phyloP scores from a whole-genome alignment of 2,888 invertebrate genomes.

The Tanytarsus gracilentus region DNA sequence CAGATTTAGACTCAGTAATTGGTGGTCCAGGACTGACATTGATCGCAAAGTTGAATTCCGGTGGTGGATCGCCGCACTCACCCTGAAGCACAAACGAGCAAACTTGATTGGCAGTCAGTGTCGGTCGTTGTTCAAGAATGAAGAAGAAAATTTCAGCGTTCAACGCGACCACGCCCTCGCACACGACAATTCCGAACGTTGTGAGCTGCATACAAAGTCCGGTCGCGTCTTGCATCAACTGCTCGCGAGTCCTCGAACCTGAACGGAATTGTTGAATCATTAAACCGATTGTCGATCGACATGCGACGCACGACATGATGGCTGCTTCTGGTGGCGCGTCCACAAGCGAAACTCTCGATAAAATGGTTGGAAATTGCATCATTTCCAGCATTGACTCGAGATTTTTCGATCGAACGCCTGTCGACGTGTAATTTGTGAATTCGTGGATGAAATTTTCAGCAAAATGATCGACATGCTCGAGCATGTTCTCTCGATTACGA shows the following conservation, averaged over 20 bases:
- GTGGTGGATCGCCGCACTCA: constrained; percentile 35
- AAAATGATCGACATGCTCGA: neutral
- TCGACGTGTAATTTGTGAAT: neutral
- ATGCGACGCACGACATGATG: constrained; percentile 33
- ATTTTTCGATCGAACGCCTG: constrained; percentile 34
- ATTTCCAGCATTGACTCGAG: constrained; percentile 34
- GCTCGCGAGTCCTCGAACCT: constrained; percentile 44
- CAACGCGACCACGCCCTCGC: constrained; percentile 49
- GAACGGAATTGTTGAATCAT: constrained; percentile 34
- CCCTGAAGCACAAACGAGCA: constrained; percentile 38
- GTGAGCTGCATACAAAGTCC: constrained; percentile 50
- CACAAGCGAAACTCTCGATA: constrained; percentile 34
- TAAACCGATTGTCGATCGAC: constrained; percentile 42
- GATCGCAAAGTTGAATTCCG: constrained; percentile 36
- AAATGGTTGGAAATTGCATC: constrained; percentile 36
- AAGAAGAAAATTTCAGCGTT: constrained; percentile 54
- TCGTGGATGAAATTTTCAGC: neutral
- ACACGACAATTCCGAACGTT: constrained; percentile 46
- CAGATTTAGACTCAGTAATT: constrained; percentile 34
- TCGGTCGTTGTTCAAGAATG: constrained; percentile 49
- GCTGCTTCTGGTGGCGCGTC: constrained; percentile 32
- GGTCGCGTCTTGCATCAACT: constrained; percentile 41
- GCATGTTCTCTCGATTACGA: neutral
- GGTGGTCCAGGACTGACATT: constrained; percentile 31
- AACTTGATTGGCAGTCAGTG: constrained; percentile 45